Conservation (phyloP, 2,797 vertebrate species). For the Poecilia picta region DNA sequence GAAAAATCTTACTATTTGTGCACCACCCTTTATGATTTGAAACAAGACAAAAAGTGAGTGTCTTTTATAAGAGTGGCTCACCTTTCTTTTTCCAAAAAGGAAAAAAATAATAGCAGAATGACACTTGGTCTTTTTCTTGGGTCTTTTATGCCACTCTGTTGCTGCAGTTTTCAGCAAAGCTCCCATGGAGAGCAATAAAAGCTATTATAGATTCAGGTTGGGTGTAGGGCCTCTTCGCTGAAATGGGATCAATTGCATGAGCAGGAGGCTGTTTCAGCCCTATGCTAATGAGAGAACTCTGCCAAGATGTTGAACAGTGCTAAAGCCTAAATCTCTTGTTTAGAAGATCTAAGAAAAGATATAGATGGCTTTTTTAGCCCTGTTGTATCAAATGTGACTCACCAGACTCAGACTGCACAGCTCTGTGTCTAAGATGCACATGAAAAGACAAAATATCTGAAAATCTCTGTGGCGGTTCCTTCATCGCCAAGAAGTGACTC, state of each 20-base stretch:
- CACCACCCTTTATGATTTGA: conserved; percentile 36
- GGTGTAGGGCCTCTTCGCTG: conserved; percentile 54
- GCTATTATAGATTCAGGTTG: conserved; percentile 53
- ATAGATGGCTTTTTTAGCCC: conserved; percentile 3
- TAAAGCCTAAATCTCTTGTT: conserved; percentile 28
- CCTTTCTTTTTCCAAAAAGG: conserved; percentile 4
- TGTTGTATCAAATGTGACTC: conserved; percentile 3
- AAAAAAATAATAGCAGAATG: conserved; percentile 21
- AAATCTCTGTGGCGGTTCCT: not conserved
- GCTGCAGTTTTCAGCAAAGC: conserved; percentile 29
- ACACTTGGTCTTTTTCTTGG: conserved; percentile 27
- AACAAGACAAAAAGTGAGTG: conserved; percentile 44
- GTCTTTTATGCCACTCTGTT: conserved; percentile 10
- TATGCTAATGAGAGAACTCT: conserved; percentile 64
- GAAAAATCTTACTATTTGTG: conserved; percentile 30
- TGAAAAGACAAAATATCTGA: not conserved
- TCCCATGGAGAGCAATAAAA: conserved; percentile 55
- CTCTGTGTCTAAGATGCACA: not conserved
- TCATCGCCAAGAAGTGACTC: conserved; percentile 1
- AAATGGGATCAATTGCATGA: conserved; percentile 66
- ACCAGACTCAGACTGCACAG: not conserved
- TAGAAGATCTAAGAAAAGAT: conserved; percentile 13
- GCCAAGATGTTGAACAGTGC: conserved; percentile 49
- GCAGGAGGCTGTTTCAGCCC: conserved; percentile 53
- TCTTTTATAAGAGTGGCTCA: conserved; percentile 56